A percentile compares a stretch with the other conserved stretches of the same genome.
phyloP scores from a whole-genome alignment of 2,797 vertebrate genomes.

The Aldrovandia affinis region DNA sequence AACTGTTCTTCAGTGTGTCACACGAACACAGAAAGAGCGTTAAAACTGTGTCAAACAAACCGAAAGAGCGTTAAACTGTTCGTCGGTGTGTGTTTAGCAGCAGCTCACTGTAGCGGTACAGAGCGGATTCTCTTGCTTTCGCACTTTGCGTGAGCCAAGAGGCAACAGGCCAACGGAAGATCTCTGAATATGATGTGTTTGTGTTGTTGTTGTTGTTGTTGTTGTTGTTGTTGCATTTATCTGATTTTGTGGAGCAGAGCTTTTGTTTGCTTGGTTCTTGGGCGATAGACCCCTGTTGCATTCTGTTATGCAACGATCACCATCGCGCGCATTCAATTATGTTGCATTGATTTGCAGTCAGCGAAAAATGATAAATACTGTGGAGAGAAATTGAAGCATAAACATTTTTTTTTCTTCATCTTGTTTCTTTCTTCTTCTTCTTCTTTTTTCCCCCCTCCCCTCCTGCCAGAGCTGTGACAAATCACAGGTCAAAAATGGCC shows the following conservation, averaged over 20 bases:
- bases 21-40: too few species aligned
- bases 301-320: neutral
- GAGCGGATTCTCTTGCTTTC: neutral
- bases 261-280: neutral
- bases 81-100: neutral
- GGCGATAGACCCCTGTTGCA: neutral
- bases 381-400: slow-evolving; percentile 33
- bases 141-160: neutral
- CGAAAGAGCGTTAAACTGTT: neutral
- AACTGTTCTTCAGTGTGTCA: neutral
- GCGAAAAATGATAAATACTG: slow-evolving; percentile 38
- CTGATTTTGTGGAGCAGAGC: neutral
- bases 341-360: slow-evolving; percentile 50
- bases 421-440: slow-evolving; percentile 19
- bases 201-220: neutral
- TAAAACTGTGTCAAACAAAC: too few species aligned
- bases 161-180: neutral
- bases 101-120: neutral
- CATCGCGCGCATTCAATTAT: slow-evolving; percentile 41
- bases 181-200: neutral
- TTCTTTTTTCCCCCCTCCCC: neutral
- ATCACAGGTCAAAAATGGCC: slow-evolving; percentile 29
- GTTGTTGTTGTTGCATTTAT: neutral
- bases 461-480: slow-evolving; percentile 1
- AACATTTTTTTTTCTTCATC: slow-evolving; percentile 41